These are phyloP conservation scores for Tychaedon coryphoeus DNA, from an alignment of 2,113 vertebrate genomes.

Conservation along the genomic window DNA sequence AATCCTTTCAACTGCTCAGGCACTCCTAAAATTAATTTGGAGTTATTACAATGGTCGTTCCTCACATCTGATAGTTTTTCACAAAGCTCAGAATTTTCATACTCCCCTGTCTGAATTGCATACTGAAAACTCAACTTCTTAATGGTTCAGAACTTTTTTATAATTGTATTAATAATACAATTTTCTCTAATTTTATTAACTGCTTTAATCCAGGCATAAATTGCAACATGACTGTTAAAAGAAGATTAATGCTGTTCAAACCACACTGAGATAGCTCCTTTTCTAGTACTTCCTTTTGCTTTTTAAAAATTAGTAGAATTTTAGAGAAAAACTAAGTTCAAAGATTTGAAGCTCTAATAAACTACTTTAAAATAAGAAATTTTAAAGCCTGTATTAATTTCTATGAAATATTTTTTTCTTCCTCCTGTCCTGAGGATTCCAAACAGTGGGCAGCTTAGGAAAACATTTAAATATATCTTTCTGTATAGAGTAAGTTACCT, in stretches of 20 bases:
- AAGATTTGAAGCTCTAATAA: background rate
- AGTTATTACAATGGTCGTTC: background rate
- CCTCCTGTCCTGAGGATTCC: rapidly evolving
- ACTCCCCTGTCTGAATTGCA: background rate
- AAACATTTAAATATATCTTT: background rate
- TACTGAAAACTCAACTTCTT: background rate
- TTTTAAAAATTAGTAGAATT: background rate
- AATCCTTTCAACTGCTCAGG: background rate
- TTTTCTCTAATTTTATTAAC: background rate
- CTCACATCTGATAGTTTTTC: background rate
- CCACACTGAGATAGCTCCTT: background rate
- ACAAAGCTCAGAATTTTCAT: background rate
- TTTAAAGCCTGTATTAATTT: background rate
- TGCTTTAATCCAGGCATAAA: background rate
- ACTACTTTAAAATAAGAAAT: background rate
- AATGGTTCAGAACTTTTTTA: background rate
- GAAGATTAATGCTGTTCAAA: background rate
- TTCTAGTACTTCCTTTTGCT: background rate
- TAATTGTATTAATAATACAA: background rate
- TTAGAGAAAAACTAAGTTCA: background rate
- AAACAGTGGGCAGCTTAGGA: too few species aligned
- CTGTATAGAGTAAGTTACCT: background rate
- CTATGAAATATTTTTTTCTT: background rate
- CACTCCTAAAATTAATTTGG: background rate
- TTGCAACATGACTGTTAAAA: background rate